Evolutionary conservation across 2,113 vertebrate species (phyloP).

Genomic region (Cathartes aura): DNA sequence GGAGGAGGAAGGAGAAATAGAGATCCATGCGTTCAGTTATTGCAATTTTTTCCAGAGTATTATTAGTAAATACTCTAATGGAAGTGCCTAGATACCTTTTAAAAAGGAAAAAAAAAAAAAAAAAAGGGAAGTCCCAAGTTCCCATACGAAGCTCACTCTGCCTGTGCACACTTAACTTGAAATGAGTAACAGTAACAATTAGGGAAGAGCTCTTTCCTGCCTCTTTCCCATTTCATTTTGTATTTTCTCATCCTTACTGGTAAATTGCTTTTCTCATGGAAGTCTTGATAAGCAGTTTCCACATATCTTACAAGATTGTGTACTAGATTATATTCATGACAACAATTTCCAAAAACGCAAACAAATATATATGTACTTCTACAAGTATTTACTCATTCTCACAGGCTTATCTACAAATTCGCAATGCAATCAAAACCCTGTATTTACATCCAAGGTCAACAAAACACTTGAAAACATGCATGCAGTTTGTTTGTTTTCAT

Average conservation of each 20-base stretch:
- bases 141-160: neutral
- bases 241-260: neutral
- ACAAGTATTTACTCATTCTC: neutral
- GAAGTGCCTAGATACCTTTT: neutral
- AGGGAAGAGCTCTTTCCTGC: neutral
- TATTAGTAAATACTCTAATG: neutral
- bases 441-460: neutral
- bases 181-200: neutral
- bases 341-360: neutral
- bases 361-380: neutral
- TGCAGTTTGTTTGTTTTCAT: neutral
- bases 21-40: neutral
- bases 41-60: neutral
- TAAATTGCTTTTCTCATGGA: neutral
- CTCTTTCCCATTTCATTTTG: neutral
- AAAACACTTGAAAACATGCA: neutral
- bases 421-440: neutral
- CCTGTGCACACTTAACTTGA: neutral
- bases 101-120: neutral
- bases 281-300: neutral
- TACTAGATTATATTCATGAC: neutral
- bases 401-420: neutral
- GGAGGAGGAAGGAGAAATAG: neutral
- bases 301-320: neutral
- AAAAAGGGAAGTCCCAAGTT: neutral